phyloP scores from a whole-genome alignment of 2,797 vertebrate species.

The Salarias fasciatus region DNA sequence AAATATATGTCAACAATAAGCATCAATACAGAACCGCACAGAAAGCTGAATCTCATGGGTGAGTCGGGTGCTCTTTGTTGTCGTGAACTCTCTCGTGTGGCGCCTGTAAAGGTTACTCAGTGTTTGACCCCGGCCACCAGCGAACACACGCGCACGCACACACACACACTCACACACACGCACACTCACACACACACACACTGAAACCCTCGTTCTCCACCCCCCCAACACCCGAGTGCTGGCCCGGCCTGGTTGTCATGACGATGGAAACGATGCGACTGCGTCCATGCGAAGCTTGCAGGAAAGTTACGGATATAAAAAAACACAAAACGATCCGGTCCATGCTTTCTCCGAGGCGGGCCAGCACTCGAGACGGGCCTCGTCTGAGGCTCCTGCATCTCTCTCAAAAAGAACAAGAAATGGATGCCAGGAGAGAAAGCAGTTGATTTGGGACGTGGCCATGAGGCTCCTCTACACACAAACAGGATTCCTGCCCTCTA shows the following conservation, averaged over 20 bases:
- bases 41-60: constrained; percentile 70
- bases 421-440: constrained; percentile 23
- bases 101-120: constrained; percentile 39
- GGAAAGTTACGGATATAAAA: constrained; percentile 54
- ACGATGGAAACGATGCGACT: constrained; percentile 35
- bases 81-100: constrained; percentile 48
- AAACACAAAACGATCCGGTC: constrained; percentile 47
- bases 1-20: constrained; percentile 79
- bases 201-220: not conserved
- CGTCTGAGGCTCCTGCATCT: constrained; percentile 23
- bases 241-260: constrained; percentile 35
- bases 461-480: constrained; percentile 20
- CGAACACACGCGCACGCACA: constrained; percentile 15
- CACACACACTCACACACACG: constrained; percentile 8
- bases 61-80: constrained; percentile 52
- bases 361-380: constrained; percentile 31
- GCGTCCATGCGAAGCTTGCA: constrained; percentile 56
- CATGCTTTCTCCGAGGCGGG: constrained; percentile 31
- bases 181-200: not conserved
- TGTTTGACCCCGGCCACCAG: constrained; percentile 33
- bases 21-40: constrained; percentile 73
- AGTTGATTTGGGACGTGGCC: constrained; percentile 17
- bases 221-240: constrained; percentile 32
- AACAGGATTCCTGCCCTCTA: constrained; percentile 55
- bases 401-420: constrained; percentile 8